Percentiles rank a stretch among this genome's conserved stretches.
Conservation (phyloP, 1,140 invertebrate genomes). For the Drosophila kanapiae region DNA sequence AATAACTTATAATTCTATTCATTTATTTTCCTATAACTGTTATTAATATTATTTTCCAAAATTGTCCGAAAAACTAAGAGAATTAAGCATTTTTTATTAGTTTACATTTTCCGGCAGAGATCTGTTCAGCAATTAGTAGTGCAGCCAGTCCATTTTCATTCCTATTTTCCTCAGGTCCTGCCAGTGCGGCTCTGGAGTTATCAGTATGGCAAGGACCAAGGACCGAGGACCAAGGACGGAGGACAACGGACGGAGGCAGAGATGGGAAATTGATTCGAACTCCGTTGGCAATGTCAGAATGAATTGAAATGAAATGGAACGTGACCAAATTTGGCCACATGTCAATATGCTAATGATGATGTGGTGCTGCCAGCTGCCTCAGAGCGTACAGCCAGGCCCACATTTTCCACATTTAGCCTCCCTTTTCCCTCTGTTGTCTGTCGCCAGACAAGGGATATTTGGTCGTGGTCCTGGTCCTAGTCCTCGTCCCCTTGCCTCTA, state of each 20-base stretch:
- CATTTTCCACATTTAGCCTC: neutral
- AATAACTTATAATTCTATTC: no score
- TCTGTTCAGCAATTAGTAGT: neutral
- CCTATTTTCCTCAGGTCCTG: conserved; percentile 1
- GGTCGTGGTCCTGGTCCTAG: neutral
- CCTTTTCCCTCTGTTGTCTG: conserved; percentile 1
- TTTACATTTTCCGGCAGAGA: no score
- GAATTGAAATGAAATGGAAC: conserved; percentile 81
- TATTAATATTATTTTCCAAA: neutral
- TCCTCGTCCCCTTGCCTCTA: neutral
- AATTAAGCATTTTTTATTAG: no score
- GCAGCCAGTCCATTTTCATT: conserved; percentile 20
- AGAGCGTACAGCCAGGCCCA: conserved; percentile 4
- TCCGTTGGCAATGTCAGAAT: conserved; percentile 60
- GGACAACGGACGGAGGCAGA: neutral
- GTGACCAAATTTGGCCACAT: conserved; percentile 82
- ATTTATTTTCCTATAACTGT: no score
- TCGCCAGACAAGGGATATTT: neutral
- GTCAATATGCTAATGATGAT: conserved; percentile 81
- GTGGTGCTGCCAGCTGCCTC: conserved; percentile 27
- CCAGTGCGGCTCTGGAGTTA: conserved; percentile 30
- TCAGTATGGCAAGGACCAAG: conserved; percentile 13
- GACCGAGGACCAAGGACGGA: neutral
- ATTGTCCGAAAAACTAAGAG: no score
- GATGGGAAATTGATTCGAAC: conserved; percentile 73